phyloP scores from a whole-genome alignment of 2,797 vertebrate species.

The Ibycter americanus region DNA sequence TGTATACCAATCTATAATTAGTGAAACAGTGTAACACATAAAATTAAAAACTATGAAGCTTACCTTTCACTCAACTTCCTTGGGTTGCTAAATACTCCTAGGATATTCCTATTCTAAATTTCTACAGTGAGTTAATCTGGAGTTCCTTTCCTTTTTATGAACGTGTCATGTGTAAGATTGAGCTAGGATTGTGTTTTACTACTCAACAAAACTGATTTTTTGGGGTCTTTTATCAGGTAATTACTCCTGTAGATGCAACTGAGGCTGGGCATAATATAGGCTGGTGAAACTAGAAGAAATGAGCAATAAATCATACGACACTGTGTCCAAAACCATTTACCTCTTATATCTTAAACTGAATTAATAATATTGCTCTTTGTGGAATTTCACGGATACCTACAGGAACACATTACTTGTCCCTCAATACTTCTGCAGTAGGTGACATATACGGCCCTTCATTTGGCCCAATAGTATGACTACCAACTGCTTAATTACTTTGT shows the following conservation, averaged over 20 bases:
- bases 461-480: neutral
- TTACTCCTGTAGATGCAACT: neutral
- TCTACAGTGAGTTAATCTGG: neutral
- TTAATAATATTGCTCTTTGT: neutral
- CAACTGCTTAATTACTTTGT: neutral
- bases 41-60: neutral
- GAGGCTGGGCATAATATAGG: neutral
- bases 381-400: neutral
- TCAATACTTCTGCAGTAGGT: neutral
- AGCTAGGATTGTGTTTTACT: neutral
- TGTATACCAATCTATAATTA: neutral
- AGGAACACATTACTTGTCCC: neutral
- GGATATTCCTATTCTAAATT: neutral
- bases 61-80: neutral
- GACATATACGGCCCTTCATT: neutral
- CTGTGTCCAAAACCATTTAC: neutral
- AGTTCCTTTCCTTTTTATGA: neutral
- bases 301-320: neutral
- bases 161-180: neutral
- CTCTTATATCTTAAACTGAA: neutral
- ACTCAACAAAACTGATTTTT: neutral
- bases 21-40: neutral
- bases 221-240: neutral
- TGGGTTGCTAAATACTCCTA: neutral
- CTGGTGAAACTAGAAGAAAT: neutral